These are phyloP conservation scores for Drosophila nr. perissopoda DNA, from an alignment of 2,888 invertebrate species.

Conservation along the genomic window DNA sequence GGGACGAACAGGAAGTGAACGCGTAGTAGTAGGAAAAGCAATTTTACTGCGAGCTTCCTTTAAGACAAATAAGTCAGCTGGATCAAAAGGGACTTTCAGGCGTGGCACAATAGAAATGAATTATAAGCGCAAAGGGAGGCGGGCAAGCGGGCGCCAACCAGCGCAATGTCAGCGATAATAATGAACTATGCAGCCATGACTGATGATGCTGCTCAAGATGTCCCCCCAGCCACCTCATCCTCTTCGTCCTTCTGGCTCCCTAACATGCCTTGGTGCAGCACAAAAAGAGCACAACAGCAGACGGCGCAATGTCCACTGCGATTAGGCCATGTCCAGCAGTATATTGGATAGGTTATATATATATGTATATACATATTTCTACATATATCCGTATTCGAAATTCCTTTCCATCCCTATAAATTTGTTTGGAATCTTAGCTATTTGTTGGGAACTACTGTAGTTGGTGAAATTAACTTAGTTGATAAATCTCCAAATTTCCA, in stretches of 20 bases:
- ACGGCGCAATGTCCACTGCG: slow-evolving; percentile 34
- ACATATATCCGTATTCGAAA: neutral
- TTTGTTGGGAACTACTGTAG: neutral
- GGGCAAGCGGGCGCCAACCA: slow-evolving; percentile 22
- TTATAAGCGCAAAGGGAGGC: slow-evolving; percentile 38
- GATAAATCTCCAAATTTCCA: too few relatives aligned
- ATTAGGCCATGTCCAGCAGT: slow-evolving; percentile 39
- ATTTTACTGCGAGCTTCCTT: slow-evolving; percentile 82
- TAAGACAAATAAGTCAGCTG: slow-evolving; percentile 83
- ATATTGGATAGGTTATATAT: neutral
- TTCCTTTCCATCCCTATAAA: neutral
- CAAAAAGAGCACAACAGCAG: slow-evolving; percentile 27
- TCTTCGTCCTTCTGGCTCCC: neutral
- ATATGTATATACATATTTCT: too few relatives aligned
- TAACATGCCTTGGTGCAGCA: slow-evolving; percentile 10
- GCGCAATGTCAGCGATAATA: slow-evolving; percentile 74
- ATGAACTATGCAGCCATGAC: slow-evolving; percentile 75
- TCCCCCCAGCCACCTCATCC: neutral
- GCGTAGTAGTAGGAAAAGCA: slow-evolving; percentile 79
- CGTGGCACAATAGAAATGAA: slow-evolving; percentile 72
- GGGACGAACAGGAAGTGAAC: slow-evolving; percentile 69
- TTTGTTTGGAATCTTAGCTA: neutral
- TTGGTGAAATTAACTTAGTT: too few relatives aligned
- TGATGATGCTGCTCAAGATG: slow-evolving; percentile 65
- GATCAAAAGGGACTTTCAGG: slow-evolving; percentile 82